phyloP scores from a whole-genome alignment of 1,140 invertebrate genomes.

The Sarcophaga peregrina region DNA sequence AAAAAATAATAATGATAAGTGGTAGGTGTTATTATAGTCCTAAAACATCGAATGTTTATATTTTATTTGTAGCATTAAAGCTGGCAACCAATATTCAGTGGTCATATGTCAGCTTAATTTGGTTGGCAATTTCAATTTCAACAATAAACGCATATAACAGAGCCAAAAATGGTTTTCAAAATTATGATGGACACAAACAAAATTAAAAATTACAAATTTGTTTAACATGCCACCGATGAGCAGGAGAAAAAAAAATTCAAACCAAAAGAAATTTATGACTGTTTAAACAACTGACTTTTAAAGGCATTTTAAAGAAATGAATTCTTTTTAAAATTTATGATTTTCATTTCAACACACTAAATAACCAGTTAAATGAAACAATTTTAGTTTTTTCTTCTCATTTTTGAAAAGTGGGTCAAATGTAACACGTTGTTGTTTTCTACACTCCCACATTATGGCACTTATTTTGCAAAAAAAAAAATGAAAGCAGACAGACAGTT shows the following conservation, averaged over 20 bases:
- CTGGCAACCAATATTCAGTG: neutral
- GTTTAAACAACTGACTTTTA: too few species aligned
- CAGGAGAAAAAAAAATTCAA: too few species aligned
- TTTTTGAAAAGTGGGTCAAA: slow-evolving; percentile 27
- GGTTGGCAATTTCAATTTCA: neutral
- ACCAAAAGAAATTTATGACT: too few species aligned
- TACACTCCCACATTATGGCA: slow-evolving; percentile 29
- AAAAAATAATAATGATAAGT: too few species aligned
- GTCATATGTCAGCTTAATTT: neutral
- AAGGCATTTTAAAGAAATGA: too few species aligned
- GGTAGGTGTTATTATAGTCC: too few species aligned
- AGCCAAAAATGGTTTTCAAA: neutral
- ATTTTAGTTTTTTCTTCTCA: neutral
- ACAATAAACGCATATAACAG: neutral
- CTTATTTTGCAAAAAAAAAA: neutral
- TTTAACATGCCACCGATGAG: neutral
- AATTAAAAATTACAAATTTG: slow-evolving; percentile 13
- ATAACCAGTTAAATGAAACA: neutral
- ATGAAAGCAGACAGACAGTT: neutral
- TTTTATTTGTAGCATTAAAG: too few species aligned
- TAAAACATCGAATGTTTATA: too few species aligned
- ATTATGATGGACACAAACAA: neutral
- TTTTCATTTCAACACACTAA: neutral
- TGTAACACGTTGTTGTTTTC: slow-evolving; percentile 35
- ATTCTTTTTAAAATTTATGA: too few species aligned